Evolutionary conservation across 2,888 invertebrate genomes (phyloP).

Genomic region (Camptogramma bilineatum): DNA sequence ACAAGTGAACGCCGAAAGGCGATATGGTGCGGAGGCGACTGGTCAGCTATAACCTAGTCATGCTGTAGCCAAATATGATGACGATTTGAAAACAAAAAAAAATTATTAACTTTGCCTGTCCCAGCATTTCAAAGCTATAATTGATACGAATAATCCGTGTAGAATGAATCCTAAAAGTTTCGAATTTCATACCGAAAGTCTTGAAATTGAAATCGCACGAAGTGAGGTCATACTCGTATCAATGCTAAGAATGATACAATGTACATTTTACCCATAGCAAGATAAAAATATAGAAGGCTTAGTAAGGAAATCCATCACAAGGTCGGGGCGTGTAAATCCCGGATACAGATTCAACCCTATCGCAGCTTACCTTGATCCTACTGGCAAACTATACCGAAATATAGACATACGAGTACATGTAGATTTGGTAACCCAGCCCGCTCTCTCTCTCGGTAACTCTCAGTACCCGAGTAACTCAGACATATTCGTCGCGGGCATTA

Average conservation of each 20-base stretch:
- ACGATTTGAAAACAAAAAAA: too few relatives aligned
- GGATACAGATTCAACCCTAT: slow-evolving; percentile 65
- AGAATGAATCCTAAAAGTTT: too few relatives aligned
- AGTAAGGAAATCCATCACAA: slow-evolving; percentile 69
- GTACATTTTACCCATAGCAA: neutral
- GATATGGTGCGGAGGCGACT: too few relatives aligned
- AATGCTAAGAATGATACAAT: neutral
- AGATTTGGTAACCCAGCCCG: neutral
- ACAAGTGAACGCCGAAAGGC: too few relatives aligned
- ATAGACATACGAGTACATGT: slow-evolving; percentile 13
- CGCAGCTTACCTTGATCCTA: slow-evolving; percentile 69
- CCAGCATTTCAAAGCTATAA: neutral
- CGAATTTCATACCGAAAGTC: too few relatives aligned
- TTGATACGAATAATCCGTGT: neutral
- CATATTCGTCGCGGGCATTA: too few relatives aligned
- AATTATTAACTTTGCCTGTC: too few relatives aligned
- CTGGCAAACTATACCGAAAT: slow-evolving; percentile 47
- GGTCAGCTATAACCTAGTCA: too few relatives aligned
- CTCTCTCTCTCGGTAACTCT: too few relatives aligned
- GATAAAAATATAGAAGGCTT: slow-evolving; percentile 49
- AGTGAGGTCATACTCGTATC: neutral
- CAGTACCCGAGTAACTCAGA: too few relatives aligned
- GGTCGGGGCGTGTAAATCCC: slow-evolving; percentile 65
- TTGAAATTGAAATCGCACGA: neutral
- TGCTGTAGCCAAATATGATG: too few relatives aligned